phyloP scores from a whole-genome alignment of 2,113 vertebrate genomes.

The Oxygymnocypris stewartii region DNA sequence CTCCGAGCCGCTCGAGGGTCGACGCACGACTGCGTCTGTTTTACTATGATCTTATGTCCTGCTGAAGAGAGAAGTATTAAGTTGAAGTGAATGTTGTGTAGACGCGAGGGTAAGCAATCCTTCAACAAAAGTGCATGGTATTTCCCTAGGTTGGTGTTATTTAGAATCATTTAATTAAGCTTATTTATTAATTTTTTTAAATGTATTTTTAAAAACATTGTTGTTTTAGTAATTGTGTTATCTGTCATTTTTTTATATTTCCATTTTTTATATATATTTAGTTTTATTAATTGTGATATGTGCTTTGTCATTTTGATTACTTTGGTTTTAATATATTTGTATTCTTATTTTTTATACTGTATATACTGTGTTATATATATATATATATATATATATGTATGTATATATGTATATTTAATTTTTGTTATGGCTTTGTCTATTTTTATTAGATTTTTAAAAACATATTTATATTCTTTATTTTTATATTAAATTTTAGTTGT shows the following conservation, averaged over 20 bases:
- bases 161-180: neutral
- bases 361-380: too few relatives aligned
- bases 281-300: too few relatives aligned
- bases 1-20: neutral
- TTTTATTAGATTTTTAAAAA: neutral
- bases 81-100: neutral
- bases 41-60: conserved; percentile 12
- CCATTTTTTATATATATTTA: neutral
- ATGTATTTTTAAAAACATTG: neutral
- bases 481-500: too few relatives aligned
- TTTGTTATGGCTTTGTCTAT: neutral
- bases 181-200: neutral
- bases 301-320: neutral
- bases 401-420: neutral
- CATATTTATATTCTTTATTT: neutral
- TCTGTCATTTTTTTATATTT: neutral
- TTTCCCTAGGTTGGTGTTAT: neutral
- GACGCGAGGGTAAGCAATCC: neutral
- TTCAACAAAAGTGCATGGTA: neutral
- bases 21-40: neutral
- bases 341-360: neutral
- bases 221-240: neutral
- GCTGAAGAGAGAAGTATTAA: neutral
- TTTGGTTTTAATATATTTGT: neutral
- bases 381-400: too few relatives aligned